Evolutionary conservation across 2,797 vertebrate species (phyloP), one percentile per base, ranked within the genome.

Genomic region (Yasuhikotakia modesta): DNA sequence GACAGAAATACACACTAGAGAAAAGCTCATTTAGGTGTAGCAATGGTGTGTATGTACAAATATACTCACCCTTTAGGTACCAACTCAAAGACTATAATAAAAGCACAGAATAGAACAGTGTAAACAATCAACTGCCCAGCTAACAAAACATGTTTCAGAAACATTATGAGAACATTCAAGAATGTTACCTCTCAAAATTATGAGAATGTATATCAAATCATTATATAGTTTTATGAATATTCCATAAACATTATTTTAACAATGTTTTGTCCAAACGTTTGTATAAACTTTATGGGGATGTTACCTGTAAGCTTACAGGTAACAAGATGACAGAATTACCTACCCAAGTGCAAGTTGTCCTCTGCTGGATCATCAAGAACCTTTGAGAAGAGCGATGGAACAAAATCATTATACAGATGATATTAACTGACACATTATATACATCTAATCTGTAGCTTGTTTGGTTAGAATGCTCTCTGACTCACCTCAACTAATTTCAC

Each of bases 261-360:
- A 39, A 39, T 39, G 35, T 0, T 39, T 39, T 39, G 35, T 39
- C 35, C 35, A 8, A 8, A 39, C 35, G 10, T 39, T 39, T 39
- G 10, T 8, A 39, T 39, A 39, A 39, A 1, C 6, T 39, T 39
- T 39, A 39, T n/a, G n/a, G n/a, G n/a, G n/a, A 35, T 35, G 32
- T 35, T 35, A 35, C 2, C 0, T 39, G 48, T n/a, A n/a, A n/a
- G n/a, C n/a, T n/a, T n/a, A n/a, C n/a, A n/a, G n/a, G n/a, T n/a
- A n/a, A n/a, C n/a, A n/a, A n/a, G 57, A 6, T 8, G 16, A 0
- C 64, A 21, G 21, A 79, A 14, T 22, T 32, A 86, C 92, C 60
- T 90, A 98, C 97, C 97, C 95, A 99, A 95, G 83, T 98, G 96
- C 72, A 99, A 92, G 87, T 95, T 96, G 87, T 99, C 97, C 88